Percentiles rank a stretch among this genome's conserved stretches.
These are phyloP conservation scores for Geotrupes spiniger DNA, from an alignment of 2,888 invertebrate genomes.

Conservation along the genomic window DNA sequence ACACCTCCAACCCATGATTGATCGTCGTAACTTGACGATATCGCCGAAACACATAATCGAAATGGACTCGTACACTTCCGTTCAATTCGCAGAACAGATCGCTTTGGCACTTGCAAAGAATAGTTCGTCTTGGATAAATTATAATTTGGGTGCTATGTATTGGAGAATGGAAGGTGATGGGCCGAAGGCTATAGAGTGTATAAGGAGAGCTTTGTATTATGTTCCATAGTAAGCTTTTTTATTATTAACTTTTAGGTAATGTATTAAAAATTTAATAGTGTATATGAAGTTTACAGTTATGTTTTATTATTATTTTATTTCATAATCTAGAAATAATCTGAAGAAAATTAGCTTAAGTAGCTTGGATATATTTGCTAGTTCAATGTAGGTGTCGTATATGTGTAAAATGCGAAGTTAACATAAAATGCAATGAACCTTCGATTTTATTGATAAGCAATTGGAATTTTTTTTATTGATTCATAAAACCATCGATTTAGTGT, in stretches of 20 bases:
- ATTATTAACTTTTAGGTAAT: too few relatives aligned
- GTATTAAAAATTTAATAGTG: too few relatives aligned
- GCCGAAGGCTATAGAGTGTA: constrained; percentile 76
- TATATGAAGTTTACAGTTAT: too few relatives aligned
- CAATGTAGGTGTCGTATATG: too few relatives aligned
- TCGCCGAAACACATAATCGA: constrained; percentile 54
- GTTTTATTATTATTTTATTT: not conserved
- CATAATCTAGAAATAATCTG: too few relatives aligned
- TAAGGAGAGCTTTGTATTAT: constrained; percentile 70
- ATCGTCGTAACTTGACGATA: constrained; percentile 53
- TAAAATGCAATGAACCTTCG: not conserved
- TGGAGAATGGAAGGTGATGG: constrained; percentile 76
- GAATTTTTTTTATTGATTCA: too few relatives aligned
- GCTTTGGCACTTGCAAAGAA: constrained; percentile 62
- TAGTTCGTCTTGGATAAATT: constrained; percentile 73
- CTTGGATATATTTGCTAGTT: too few relatives aligned
- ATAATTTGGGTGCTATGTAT: constrained; percentile 75
- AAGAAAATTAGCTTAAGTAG: not conserved
- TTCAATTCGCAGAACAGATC: constrained; percentile 62
- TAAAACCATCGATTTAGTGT: too few relatives aligned
- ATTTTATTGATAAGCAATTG: too few relatives aligned
- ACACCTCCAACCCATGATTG: constrained; percentile 59
- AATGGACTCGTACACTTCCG: constrained; percentile 46
- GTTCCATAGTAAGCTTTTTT: constrained; percentile 58
- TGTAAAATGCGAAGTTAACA: too few relatives aligned